These are phyloP conservation scores for Lycodopsis pacificus DNA, from an alignment of 2,797 vertebrate genomes.

Conservation along the genomic window DNA sequence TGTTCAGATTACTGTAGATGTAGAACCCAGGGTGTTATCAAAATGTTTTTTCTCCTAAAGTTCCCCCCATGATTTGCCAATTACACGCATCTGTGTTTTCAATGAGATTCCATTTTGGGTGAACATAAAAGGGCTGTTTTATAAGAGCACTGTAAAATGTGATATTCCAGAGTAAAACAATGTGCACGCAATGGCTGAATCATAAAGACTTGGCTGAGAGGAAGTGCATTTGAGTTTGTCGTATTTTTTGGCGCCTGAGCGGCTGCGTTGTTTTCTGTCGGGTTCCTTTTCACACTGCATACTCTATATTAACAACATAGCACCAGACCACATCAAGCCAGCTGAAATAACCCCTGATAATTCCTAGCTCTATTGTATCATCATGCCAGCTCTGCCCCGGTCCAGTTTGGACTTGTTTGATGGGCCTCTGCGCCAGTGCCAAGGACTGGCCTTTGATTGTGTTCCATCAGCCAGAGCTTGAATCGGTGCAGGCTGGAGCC, in stretches of 20 bases:
- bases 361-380: constrained; percentile 64
- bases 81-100: constrained; percentile 81
- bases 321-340: constrained; percentile 51
- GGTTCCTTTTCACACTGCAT: constrained; percentile 47
- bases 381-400: constrained; percentile 59
- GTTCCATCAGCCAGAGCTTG: constrained; percentile 78
- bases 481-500: constrained; percentile 79
- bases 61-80: constrained; percentile 77
- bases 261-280: constrained; percentile 30
- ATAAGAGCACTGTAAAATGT: constrained; percentile 76
- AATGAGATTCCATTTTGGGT: constrained; percentile 74
- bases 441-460: constrained; percentile 75
- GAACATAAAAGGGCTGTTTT: constrained; percentile 75
- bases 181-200: constrained; percentile 66
- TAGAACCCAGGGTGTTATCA: constrained; percentile 70
- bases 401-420: constrained; percentile 75
- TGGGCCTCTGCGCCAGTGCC: constrained; percentile 64
- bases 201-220: constrained; percentile 67
- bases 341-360: constrained; percentile 66
- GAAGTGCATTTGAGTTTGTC: constrained; percentile 49
- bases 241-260: constrained; percentile 42
- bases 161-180: constrained; percentile 76
- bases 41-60: constrained; percentile 72
- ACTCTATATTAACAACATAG: constrained; percentile 63
- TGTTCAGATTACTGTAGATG: constrained; percentile 65